Evolutionary conservation across 2,113 vertebrate species (phyloP).

Genomic region (Eulemur macaco): DNA sequence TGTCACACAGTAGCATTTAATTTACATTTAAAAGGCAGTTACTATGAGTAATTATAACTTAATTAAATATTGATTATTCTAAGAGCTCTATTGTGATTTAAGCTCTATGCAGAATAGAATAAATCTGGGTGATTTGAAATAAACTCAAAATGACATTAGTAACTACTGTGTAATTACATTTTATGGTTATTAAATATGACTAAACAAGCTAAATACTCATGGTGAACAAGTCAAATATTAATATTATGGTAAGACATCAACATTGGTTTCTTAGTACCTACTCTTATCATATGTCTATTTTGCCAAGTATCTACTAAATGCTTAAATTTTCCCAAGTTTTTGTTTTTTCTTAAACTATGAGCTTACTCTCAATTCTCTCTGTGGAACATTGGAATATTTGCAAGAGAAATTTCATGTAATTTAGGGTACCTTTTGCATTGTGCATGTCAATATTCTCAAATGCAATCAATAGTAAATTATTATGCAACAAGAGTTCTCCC

Average conservation of each 20-base stretch:
- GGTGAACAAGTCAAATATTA: slow-evolving; percentile 68
- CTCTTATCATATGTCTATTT: background rate
- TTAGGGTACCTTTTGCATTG: background rate
- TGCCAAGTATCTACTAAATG: slow-evolving; percentile 29
- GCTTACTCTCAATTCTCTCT: slow-evolving; percentile 30
- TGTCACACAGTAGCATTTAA: slow-evolving; percentile 73
- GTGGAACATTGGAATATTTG: slow-evolving; percentile 35
- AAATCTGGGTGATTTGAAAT: slow-evolving; percentile 74
- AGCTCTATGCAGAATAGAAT: slow-evolving; percentile 64
- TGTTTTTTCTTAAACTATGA: background rate
- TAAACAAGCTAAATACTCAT: slow-evolving; percentile 75
- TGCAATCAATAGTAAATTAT: slow-evolving; percentile 41
- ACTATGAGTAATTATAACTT: slow-evolving; percentile 79
- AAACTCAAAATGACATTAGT: slow-evolving; percentile 78
- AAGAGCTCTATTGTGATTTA: slow-evolving; percentile 77
- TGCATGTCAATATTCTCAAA: background rate
- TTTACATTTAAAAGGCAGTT: slow-evolving; percentile 78
- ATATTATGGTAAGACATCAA: slow-evolving; percentile 13
- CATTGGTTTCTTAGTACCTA: slow-evolving; percentile 50
- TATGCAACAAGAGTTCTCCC: background rate
- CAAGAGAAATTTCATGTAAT: slow-evolving; percentile 42
- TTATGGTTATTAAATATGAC: slow-evolving; percentile 79
- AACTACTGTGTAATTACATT: slow-evolving; percentile 79
- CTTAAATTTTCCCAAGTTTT: background rate
- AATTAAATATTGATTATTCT: slow-evolving; percentile 85